A percentile compares a stretch with the other conserved stretches of the same genome.
phyloP scores from a whole-genome alignment of 2,113 vertebrate species.

The Peromyscus maniculatus region DNA sequence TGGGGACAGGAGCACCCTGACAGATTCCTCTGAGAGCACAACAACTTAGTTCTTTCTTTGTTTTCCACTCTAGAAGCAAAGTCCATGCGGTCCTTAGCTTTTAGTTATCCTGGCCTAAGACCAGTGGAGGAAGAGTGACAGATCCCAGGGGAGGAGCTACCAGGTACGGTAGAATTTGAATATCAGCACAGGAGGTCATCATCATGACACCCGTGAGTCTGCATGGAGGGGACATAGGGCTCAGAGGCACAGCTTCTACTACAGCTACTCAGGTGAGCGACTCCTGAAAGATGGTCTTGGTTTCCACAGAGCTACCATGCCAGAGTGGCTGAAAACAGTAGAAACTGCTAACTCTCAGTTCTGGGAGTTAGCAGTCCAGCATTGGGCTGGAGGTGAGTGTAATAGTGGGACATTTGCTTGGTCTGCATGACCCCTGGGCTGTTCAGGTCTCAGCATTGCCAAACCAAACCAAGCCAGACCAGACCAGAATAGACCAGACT shows the following conservation, averaged over 20 bases:
- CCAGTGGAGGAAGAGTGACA: not conserved
- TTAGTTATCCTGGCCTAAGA: not conserved
- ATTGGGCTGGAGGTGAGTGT: too few species aligned
- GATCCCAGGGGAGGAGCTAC: not conserved
- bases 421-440: not conserved
- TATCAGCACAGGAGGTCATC: not conserved
- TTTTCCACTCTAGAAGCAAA: not conserved
- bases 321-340: not conserved
- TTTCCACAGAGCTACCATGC: not conserved
- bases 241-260: not conserved
- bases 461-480: not conserved
- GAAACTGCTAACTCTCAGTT: not conserved
- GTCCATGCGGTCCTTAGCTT: not conserved
- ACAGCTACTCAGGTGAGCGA: not conserved
- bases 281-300: not conserved
- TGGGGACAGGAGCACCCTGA: not conserved
- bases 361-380: not conserved
- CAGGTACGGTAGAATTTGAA: not conserved
- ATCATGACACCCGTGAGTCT: not conserved
- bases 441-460: not conserved
- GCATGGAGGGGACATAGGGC: accelerated
- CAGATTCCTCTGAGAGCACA: not conserved
- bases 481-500: not conserved
- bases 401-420: not conserved
- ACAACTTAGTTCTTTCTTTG: not conserved